phyloP scores from a whole-genome alignment of 2,797 vertebrate species.

The Lophotriccus pileatus region DNA sequence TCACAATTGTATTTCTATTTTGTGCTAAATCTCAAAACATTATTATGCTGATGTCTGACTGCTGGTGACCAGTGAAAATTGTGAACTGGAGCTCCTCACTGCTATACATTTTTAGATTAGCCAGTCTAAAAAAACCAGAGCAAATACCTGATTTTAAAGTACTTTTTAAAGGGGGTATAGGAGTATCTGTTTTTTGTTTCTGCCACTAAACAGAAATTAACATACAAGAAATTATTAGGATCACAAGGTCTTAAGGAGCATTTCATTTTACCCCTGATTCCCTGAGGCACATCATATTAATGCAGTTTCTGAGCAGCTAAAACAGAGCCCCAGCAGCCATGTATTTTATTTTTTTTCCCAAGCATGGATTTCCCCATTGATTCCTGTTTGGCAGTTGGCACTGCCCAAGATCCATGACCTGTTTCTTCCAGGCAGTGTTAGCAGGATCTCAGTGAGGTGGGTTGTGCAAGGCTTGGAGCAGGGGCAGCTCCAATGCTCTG shows the following conservation, averaged over 20 bases:
- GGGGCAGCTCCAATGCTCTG: background rate
- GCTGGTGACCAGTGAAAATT: background rate
- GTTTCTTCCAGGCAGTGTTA: background rate
- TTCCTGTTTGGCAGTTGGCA: background rate
- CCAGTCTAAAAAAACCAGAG: background rate
- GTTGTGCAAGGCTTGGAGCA: rapidly evolving
- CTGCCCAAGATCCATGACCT: background rate
- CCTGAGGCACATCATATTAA: background rate
- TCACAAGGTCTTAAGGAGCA: background rate
- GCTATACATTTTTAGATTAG: background rate
- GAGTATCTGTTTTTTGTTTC: background rate
- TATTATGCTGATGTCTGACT: background rate
- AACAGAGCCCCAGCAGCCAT: background rate
- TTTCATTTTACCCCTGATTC: background rate
- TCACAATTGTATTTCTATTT: background rate
- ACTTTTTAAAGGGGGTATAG: rapidly evolving
- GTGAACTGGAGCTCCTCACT: background rate
- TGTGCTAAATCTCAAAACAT: background rate
- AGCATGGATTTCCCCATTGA: background rate
- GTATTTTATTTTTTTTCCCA: no score
- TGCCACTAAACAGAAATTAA: background rate
- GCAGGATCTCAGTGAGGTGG: background rate
- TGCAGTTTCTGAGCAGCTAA: background rate
- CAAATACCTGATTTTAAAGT: background rate
- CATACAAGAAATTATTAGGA: background rate